Base-by-base conservation (phyloP, 2,797 vertebrate genomes). In the Myotis pilosus region DNA sequence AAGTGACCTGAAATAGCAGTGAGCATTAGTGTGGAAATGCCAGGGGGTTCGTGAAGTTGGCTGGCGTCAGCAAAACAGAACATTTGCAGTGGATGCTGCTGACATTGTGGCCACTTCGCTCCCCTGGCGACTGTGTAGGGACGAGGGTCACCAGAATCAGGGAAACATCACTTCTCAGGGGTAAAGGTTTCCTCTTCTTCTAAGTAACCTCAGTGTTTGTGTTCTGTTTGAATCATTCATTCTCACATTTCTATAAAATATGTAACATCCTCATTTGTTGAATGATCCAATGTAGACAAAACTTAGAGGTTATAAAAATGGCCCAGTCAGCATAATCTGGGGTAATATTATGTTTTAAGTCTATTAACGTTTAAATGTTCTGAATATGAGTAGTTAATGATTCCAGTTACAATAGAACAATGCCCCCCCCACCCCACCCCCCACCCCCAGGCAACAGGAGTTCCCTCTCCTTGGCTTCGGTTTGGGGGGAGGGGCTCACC, bases 1-100 rank as follows among this genome's bases (percentile, higher is more conserved):
- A 68, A 64, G 71, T 4, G 68, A 25, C 80, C 80, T n/a, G 51
- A 41, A 30, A 38, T 8, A 0, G 15, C 19, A 0, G 2, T 10
- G 57, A 20, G 17, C 6, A 1, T 33, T 41, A 0, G 25, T 5
- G 0, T 4, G 2, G 13, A 28, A 8, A 2, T 15, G 2, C 6
- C 53, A 55, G 44, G 17, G 47, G 33, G 38, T 25, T 22, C 7
- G 6, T 9, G 28, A 19, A 15, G 3, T 11, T 44, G 44, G 19
- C 3, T 20, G 2, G 25, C 6, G 3, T 62, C 25, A 62, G 12
- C 60, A 62, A 62, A 62, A 62, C 28, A 1, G 25, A 62, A 62
- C 28, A 13, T 62, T 62, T 13, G 60, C 60, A 15, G 60, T 30
- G 60, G 57, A 62, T 62, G 60, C 60, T 62, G 60, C 25, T 15